Conservation (phyloP, 2,113 vertebrate species). For the Rutilus rutilus region DNA sequence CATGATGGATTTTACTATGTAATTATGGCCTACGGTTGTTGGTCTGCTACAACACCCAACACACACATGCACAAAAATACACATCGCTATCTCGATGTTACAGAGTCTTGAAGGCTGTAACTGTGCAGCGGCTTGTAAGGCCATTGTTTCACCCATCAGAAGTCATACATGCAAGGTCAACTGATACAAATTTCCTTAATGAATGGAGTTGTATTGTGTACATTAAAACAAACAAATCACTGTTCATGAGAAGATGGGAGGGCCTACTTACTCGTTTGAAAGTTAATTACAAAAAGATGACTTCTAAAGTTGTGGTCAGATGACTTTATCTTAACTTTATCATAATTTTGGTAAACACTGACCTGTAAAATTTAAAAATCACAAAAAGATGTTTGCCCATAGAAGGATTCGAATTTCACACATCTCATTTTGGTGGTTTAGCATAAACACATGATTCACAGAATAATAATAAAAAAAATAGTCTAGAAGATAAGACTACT, state of each 20-base stretch:
- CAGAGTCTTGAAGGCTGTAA: background rate
- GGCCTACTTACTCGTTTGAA: background rate
- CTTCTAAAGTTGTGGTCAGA: background rate
- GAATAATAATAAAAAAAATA: background rate
- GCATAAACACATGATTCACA: no score
- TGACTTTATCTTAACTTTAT: background rate
- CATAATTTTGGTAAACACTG: background rate
- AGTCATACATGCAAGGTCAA: conserved; percentile 24
- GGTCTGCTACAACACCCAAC: background rate
- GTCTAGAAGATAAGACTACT: background rate
- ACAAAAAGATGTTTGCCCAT: background rate
- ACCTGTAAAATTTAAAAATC: background rate
- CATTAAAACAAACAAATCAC: conserved; percentile 7
- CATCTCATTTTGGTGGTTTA: background rate
- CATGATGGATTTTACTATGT: conserved; percentile 43
- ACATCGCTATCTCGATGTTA: background rate
- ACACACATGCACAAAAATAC: conserved; percentile 10
- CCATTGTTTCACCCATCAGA: background rate
- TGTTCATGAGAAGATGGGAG: background rate
- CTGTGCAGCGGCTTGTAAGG: no score
- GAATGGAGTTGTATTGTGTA: background rate
- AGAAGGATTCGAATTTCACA: background rate
- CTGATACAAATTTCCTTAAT: background rate
- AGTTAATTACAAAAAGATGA: conserved; percentile 14
- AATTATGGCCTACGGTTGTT: conserved; percentile 34